Evolutionary conservation across 2,797 vertebrate genomes (phyloP).

Genomic region (Coregonus suidteri): DNA sequence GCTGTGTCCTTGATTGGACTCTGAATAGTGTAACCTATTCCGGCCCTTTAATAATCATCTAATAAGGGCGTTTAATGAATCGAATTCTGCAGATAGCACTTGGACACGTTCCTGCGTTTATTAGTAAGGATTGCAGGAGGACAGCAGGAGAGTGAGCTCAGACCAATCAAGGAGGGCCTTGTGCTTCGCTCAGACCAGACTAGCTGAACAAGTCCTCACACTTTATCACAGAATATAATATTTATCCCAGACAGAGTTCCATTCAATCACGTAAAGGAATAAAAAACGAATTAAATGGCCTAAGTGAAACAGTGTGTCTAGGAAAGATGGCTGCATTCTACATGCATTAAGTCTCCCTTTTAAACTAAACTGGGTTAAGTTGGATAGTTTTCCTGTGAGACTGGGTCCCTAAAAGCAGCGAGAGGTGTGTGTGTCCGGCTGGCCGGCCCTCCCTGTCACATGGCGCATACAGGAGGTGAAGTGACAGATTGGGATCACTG

Average conservation of each 20-base stretch:
- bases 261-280: neutral
- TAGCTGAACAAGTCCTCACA: neutral
- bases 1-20: neutral
- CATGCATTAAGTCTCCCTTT: neutral
- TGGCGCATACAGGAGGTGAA: constrained; percentile 40
- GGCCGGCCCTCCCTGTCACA: constrained; percentile 35
- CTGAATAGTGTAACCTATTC: neutral
- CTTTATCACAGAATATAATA: neutral
- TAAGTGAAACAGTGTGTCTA: neutral
- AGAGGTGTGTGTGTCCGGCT: neutral
- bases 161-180: neutral
- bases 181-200: neutral
- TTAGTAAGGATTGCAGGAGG: neutral
- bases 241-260: neutral
- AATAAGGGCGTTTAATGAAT: neutral
- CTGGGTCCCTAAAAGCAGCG: neutral
- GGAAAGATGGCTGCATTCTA: neutral
- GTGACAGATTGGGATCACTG: constrained; percentile 66
- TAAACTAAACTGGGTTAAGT: constrained; percentile 13
- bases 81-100: neutral
- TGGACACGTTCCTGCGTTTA: neutral
- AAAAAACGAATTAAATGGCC: neutral
- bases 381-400: neutral
- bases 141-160: neutral
- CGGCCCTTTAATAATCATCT: neutral